Conservation (phyloP, 2,113 vertebrate species). For the Boleophthalmus pectinirostris region DNA sequence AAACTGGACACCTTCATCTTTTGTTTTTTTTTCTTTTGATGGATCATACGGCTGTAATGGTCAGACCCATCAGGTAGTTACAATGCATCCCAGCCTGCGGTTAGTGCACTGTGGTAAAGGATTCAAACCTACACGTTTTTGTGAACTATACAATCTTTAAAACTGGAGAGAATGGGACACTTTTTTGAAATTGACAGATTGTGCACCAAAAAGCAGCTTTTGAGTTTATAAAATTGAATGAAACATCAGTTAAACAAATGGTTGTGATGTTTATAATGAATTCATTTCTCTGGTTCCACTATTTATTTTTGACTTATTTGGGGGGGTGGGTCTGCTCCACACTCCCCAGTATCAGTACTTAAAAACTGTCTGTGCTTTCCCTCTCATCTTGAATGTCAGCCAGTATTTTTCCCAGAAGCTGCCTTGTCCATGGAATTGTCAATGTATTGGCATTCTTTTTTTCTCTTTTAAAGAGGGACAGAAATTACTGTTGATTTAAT, state of each 20-base stretch:
- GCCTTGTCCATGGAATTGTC: slow-evolving; percentile 70
- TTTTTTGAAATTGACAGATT: slow-evolving; percentile 41
- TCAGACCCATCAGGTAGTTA: slow-evolving; percentile 38
- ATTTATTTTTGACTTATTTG: slow-evolving; percentile 71
- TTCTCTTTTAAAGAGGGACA: slow-evolving; percentile 55
- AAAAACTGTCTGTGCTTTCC: slow-evolving; percentile 49
- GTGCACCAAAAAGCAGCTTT: slow-evolving; percentile 61
- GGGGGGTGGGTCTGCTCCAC: slow-evolving; percentile 59
- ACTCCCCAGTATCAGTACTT: slow-evolving; percentile 72
- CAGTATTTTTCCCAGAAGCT: slow-evolving; percentile 78
- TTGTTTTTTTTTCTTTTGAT: slow-evolving; percentile 33
- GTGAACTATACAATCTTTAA: slow-evolving; percentile 49
- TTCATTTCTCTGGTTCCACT: slow-evolving; percentile 57
- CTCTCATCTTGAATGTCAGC: slow-evolving; percentile 63
- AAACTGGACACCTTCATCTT: slow-evolving; percentile 51
- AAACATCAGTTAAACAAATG: slow-evolving; percentile 54
- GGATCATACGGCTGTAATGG: slow-evolving; percentile 37
- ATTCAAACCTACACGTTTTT: slow-evolving; percentile 34
- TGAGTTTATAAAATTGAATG: slow-evolving; percentile 45
- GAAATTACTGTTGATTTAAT: slow-evolving; percentile 54
- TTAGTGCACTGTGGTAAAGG: slow-evolving; percentile 51
- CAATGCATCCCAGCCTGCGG: slow-evolving; percentile 58
- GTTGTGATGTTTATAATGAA: slow-evolving; percentile 46
- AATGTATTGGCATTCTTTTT: slow-evolving; percentile 48
- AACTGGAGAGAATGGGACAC: slow-evolving; percentile 34